Percentiles rank a stretch among this genome's conserved stretches.
These are phyloP conservation scores for Gallirallus australis DNA, from an alignment of 2,797 vertebrate genomes.

Conservation along the genomic window DNA sequence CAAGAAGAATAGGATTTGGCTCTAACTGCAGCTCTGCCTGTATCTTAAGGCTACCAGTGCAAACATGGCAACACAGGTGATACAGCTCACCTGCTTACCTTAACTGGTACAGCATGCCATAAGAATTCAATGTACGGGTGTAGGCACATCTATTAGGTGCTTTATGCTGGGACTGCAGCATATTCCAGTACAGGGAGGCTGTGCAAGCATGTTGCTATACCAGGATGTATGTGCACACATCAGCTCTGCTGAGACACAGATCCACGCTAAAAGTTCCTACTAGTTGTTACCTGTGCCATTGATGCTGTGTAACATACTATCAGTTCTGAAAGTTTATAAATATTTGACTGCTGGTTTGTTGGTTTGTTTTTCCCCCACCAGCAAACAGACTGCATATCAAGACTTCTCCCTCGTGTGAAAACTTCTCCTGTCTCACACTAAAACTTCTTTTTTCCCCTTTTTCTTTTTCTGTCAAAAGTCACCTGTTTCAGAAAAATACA, in stretches of 20 bases:
- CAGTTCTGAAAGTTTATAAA: not conserved
- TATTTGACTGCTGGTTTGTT: not conserved
- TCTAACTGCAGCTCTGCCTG: not conserved
- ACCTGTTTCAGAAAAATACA: not conserved
- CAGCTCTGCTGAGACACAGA: not conserved
- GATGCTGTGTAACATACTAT: not conserved
- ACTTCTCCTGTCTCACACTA: not conserved
- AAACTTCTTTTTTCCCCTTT: not conserved
- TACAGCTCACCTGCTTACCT: not conserved
- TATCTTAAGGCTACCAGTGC: not conserved
- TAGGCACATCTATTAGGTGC: not conserved
- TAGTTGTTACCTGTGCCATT: not conserved
- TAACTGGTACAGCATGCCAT: not conserved
- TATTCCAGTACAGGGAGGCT: not conserved
- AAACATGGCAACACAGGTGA: not conserved
- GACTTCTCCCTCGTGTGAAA: not conserved
- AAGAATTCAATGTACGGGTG: not conserved
- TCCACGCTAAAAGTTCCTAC: not conserved
- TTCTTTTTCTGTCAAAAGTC: not conserved
- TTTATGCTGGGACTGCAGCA: not conserved
- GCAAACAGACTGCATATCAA: not conserved
- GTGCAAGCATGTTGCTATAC: not conserved
- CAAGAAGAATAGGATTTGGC: not conserved
- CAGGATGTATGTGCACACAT: fast-evolving
- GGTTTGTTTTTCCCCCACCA: not conserved